A percentile compares a stretch with the other conserved stretches of the same genome.
phyloP scores from a whole-genome alignment of 2,113 vertebrate species.

The Chiloscyllium plagiosum region DNA sequence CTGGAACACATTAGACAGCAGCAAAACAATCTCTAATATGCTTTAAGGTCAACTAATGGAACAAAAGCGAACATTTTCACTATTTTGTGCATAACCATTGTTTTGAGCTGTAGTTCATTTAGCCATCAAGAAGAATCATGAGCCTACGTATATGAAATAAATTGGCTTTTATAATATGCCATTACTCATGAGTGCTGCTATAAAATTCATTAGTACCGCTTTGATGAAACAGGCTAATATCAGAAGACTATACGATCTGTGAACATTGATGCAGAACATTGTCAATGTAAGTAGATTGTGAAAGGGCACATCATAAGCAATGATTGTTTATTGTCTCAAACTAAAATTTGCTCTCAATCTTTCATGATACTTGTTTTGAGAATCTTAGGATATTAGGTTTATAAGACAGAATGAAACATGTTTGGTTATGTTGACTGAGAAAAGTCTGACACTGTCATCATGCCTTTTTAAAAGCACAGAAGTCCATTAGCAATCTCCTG shows the following conservation, averaged over 20 bases:
- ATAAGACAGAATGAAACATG: background rate
- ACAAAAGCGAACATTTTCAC: background rate
- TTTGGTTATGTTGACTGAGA: background rate
- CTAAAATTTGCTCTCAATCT: background rate
- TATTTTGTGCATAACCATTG: background rate
- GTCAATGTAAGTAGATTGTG: background rate
- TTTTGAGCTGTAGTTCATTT: conserved; percentile 15
- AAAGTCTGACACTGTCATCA: background rate
- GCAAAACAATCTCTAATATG: background rate
- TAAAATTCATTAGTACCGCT: conserved; percentile 18
- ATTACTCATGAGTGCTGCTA: conserved; percentile 18
- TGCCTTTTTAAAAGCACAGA: background rate
- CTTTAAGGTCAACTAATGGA: background rate
- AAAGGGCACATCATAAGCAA: background rate
- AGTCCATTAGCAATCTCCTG: background rate
- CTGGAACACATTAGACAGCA: background rate
- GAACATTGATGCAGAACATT: conserved; percentile 35
- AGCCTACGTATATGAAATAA: conserved; percentile 28
- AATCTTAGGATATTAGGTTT: background rate
- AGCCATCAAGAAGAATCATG: background rate
- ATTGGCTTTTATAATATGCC: conserved; percentile 33
- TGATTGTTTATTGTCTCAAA: background rate
- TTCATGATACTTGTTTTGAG: background rate
- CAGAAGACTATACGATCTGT: background rate
- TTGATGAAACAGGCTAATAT: conserved; percentile 31